Percentiles rank a stretch among this genome's conserved stretches.
phyloP scores from a whole-genome alignment of 2,888 invertebrate genomes.

The Mythimna pallens region DNA sequence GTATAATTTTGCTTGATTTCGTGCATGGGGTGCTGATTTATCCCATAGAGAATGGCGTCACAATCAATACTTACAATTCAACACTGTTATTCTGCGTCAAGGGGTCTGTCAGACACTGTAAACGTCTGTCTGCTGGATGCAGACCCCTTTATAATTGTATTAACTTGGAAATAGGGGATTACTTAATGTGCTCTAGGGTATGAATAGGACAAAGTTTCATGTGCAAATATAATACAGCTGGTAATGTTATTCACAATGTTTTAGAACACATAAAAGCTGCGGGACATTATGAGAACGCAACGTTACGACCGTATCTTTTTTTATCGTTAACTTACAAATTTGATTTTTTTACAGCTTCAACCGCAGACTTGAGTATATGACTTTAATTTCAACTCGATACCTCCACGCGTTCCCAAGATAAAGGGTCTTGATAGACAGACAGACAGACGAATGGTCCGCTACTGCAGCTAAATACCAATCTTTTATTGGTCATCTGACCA shows the following conservation, averaged over 20 bases:
- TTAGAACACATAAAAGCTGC: neutral
- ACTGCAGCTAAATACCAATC: too few species aligned
- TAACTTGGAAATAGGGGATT: conserved; percentile 46
- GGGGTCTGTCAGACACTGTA: conserved; percentile 47
- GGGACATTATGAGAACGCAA: too few species aligned
- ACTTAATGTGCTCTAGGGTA: conserved; percentile 4
- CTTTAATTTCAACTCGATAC: too few species aligned
- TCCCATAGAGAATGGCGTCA: neutral
- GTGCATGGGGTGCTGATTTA: too few species aligned
- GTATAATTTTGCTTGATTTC: neutral
- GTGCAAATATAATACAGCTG: neutral
- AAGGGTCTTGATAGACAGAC: too few species aligned
- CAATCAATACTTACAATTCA: conserved; percentile 44
- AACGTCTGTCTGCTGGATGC: conserved; percentile 40
- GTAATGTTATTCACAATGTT: neutral
- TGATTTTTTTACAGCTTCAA: too few species aligned
- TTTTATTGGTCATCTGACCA: too few species aligned
- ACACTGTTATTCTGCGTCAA: conserved; percentile 7
- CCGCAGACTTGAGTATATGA: too few species aligned
- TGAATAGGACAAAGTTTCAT: conserved; percentile 14
- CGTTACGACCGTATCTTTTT: too few species aligned
- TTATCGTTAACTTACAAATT: too few species aligned
- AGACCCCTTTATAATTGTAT: conserved; percentile 54
- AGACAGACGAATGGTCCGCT: too few species aligned
- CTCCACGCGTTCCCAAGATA: too few species aligned